Base-by-base conservation (phyloP, 2,888 invertebrate genomes). In the Pandemis heparana region DNA sequence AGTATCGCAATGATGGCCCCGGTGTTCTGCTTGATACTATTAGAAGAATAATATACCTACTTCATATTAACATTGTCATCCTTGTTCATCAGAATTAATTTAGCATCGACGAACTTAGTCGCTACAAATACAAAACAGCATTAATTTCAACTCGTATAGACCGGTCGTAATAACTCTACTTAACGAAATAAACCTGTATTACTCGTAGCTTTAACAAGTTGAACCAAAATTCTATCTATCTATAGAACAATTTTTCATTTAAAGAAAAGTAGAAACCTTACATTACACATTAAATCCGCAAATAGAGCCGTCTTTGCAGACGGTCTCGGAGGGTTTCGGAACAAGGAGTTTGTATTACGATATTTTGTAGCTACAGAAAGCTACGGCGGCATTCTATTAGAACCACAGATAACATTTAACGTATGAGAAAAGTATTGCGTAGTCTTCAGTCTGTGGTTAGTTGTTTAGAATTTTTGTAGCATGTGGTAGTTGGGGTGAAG, bases 231-330 rank as follows among this genome's bases (percentile, higher is more conserved):
- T 61, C 16, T 71, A 39, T 61, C 16, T 71, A 39, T 69, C 32
- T 16, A 63, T n/a, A 16, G 46, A 39, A 43, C 62, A 59, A 75
- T 69, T 67, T 56, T 56, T 56, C 56, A 56, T 56, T 56, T 56
- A 82, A 85, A 80, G 81, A 83, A 85, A 82, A 83, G 81, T 82
- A 79, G 87, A 88, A 88, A 81, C 89, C 87, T 83, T 86, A 87
- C 23, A 83, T 80, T 82, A 82, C 82, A 85, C 85, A 78, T 77
- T 82, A 83, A 87, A 87, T 85, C 88, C 85, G 81, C 85, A 86
- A 87, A 87, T 87, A 89, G 81, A 85, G 80, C 84, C 85, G 82
- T 83, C 48, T 65, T 71, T 82, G 78, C 82, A 82, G 85, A 82
- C 87, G 77, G 76, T 84, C 89, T 81, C 88, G 38, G 71, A 84